A percentile compares a stretch with the other conserved stretches of the same genome.
phyloP scores from a whole-genome alignment of 1,140 invertebrate species.

The Pseudachorutes palmiensis region DNA sequence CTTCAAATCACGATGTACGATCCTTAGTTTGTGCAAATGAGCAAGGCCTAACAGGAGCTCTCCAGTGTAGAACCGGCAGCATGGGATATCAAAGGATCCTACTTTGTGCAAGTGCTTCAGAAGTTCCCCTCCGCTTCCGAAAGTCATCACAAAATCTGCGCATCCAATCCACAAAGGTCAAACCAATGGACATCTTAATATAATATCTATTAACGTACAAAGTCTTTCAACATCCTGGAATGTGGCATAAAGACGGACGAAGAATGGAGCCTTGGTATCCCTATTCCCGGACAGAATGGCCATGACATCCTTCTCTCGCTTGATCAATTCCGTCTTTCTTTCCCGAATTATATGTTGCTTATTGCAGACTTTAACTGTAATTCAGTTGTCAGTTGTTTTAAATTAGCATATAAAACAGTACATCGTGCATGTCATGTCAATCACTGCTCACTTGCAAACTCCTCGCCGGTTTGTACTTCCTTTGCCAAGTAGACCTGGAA shows the following conservation, averaged over 20 bases:
- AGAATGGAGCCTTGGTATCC: constrained; percentile 58
- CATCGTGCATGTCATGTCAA: too few relatives aligned
- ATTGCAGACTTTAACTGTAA: constrained; percentile 89
- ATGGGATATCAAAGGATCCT: constrained; percentile 78
- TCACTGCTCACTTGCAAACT: constrained; percentile 94
- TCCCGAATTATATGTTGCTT: constrained; percentile 86
- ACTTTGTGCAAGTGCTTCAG: constrained; percentile 83
- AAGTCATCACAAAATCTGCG: constrained; percentile 86
- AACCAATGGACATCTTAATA: constrained; percentile 19
- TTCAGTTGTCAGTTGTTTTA: constrained; percentile 19
- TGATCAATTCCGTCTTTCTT: constrained; percentile 86
- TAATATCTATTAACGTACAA: constrained; percentile 49
- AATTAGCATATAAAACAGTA: too few relatives aligned
- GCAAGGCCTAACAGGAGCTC: constrained; percentile 87
- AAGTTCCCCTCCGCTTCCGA: constrained; percentile 89
- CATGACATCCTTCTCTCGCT: constrained; percentile 83
- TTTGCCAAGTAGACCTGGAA: constrained; percentile 31
- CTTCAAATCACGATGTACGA: constrained; percentile 86
- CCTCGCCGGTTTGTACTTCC: constrained; percentile 66
- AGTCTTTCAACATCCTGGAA: constrained; percentile 90
- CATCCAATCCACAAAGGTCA: constrained; percentile 7
- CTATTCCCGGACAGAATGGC: constrained; percentile 58
- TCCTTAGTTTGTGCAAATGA: constrained; percentile 78
- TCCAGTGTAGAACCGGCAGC: constrained; percentile 84
- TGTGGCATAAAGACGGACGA: constrained; percentile 88